A percentile compares a stretch with the other conserved stretches of the same genome.
phyloP scores from a whole-genome alignment of 2,113 vertebrate genomes.

The Daubentonia madagascariensis region DNA sequence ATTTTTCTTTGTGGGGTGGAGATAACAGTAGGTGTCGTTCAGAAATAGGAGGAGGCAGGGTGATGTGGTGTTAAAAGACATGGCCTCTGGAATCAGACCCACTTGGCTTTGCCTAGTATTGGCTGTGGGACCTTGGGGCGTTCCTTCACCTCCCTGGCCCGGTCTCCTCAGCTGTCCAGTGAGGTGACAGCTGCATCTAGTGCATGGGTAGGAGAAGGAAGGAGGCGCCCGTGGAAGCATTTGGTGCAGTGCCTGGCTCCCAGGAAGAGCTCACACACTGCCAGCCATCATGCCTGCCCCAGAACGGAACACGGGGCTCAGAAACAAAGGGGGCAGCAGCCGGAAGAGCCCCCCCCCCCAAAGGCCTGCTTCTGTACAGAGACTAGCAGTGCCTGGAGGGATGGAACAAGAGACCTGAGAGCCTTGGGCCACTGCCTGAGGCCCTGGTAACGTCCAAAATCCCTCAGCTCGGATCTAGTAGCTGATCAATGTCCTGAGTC shows the following conservation, averaged over 20 bases:
- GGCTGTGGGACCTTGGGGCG: background rate
- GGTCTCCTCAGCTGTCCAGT: background rate
- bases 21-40: background rate
- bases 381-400: background rate
- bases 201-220: background rate
- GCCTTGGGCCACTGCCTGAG: background rate
- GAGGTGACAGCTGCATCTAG: background rate
- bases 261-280: fast-evolving
- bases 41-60: background rate
- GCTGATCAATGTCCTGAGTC: background rate
- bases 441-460: background rate
- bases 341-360: background rate
- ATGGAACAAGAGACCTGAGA: background rate
- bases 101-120: background rate
- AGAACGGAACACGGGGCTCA: fast-evolving
- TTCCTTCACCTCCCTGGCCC: background rate
- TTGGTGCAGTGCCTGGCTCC: background rate
- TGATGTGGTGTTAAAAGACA: fast-evolving
- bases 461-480: background rate
- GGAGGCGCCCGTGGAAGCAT: fast-evolving
- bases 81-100: background rate
- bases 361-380: background rate
- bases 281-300: fast-evolving
- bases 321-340: background rate
- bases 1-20: background rate